phyloP scores from a whole-genome alignment of 2,113 vertebrate species.

The Atlantisia rogersi region DNA sequence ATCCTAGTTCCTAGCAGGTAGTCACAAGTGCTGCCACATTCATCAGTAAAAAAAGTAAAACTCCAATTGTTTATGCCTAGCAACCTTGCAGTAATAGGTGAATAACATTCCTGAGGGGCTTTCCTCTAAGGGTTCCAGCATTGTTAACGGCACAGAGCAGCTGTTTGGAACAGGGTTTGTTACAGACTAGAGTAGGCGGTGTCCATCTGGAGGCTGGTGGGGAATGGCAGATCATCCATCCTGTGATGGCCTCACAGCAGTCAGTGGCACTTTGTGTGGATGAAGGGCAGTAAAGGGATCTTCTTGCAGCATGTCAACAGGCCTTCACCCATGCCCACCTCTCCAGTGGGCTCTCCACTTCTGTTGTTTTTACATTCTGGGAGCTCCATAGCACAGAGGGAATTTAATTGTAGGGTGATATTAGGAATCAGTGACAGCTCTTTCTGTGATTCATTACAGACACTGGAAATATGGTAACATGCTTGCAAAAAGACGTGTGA shows the following conservation, averaged over 20 bases:
- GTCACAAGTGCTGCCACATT: background rate
- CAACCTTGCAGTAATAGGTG: background rate
- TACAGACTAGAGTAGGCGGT: background rate
- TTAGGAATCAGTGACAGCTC: background rate
- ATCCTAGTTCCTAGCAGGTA: background rate
- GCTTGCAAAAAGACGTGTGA: background rate
- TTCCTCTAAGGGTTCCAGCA: background rate
- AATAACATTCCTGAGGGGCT: background rate
- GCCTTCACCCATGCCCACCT: background rate
- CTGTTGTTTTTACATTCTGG: background rate
- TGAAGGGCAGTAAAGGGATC: background rate
- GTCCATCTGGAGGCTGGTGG: background rate
- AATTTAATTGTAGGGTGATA: background rate
- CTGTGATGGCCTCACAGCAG: background rate
- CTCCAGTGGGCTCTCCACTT: background rate
- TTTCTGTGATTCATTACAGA: background rate
- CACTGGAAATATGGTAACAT: background rate
- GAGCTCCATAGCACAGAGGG: background rate
- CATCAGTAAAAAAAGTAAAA: background rate
- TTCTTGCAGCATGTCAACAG: background rate
- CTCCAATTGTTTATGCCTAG: background rate
- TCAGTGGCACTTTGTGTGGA: background rate
- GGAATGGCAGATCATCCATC: background rate
- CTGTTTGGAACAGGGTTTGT: background rate
- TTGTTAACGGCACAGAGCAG: background rate